phyloP scores from a whole-genome alignment of 2,888 invertebrate genomes.

The Xanthia icteritia region DNA sequence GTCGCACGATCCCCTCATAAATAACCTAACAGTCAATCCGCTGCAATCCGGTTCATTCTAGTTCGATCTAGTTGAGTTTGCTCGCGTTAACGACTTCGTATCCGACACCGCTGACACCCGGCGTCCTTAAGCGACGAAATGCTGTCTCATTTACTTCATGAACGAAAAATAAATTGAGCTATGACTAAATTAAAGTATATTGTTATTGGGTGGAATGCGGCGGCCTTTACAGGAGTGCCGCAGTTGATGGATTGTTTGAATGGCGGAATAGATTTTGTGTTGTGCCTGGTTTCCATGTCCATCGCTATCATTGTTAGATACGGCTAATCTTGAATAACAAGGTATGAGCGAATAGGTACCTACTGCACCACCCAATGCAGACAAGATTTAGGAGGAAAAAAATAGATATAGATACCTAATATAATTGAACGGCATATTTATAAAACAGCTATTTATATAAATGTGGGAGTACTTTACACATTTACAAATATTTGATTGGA shows the following conservation, averaged over 20 bases:
- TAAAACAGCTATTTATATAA: not conserved
- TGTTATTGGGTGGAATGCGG: constrained; percentile 56
- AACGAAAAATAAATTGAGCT: constrained; percentile 65
- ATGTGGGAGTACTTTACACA: too few relatives aligned
- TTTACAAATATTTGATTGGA: too few relatives aligned
- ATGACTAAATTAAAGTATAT: constrained; percentile 48
- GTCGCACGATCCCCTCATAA: constrained; percentile 82
- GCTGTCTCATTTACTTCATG: constrained; percentile 71
- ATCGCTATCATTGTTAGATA: not conserved
- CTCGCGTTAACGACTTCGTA: constrained; percentile 73
- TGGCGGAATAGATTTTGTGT: constrained; percentile 11
- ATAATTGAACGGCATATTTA: not conserved
- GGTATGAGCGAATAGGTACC: not conserved
- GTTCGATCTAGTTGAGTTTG: constrained; percentile 62
- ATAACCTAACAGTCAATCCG: constrained; percentile 79
- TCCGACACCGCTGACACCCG: constrained; percentile 69
- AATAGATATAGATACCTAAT: not conserved
- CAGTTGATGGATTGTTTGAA: constrained; percentile 30
- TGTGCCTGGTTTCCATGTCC: not conserved
- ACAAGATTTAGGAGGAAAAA: not conserved
- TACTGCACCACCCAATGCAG: not conserved
- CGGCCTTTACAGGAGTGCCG: constrained; percentile 39
- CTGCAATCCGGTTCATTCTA: constrained; percentile 72
- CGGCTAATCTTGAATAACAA: constrained; percentile 21
- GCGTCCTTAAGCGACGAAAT: constrained; percentile 69